Evolutionary conservation across 2,797 vertebrate species (phyloP).

Genomic region (Acanthurus tractus): DNA sequence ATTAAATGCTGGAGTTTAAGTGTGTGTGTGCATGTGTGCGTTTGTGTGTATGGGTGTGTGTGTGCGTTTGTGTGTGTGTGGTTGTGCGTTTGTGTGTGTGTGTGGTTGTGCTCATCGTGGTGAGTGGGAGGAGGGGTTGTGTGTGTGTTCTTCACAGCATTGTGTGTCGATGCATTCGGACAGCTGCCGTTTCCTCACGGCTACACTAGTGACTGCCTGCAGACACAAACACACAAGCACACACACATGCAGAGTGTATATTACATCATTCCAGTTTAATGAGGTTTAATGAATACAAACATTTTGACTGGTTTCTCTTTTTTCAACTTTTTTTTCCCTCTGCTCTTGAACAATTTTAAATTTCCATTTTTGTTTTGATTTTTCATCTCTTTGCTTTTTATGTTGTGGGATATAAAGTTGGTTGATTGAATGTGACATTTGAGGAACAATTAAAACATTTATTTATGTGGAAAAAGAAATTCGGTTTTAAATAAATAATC

Average conservation of each 20-base stretch:
- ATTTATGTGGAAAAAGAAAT: no score
- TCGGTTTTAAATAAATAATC: no score
- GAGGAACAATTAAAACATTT: no score
- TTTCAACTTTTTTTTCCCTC: neutral
- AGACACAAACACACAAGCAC: conserved; percentile 22
- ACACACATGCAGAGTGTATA: neutral
- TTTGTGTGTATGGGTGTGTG: no score
- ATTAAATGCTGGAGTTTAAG: no score
- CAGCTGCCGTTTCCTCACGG: conserved; percentile 54
- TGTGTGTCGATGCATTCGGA: conserved; percentile 51
- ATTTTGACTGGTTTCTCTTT: conserved; percentile 16
- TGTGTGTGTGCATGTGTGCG: no score
- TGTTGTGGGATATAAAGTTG: neutral
- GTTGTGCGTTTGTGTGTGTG: no score
- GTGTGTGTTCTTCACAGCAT: conserved; percentile 23
- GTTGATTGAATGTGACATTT: neutral
- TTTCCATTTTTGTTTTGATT: neutral
- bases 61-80: neutral
- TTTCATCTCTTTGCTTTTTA: neutral
- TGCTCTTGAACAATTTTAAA: neutral
- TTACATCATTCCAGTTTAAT: conserved; percentile 26
- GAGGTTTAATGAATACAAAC: conserved; percentile 17
- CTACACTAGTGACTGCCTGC: conserved; percentile 35
- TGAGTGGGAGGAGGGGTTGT: no score
- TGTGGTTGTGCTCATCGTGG: no score